Conservation (phyloP, 2,888 invertebrate species). For the Leucoma salicis region DNA sequence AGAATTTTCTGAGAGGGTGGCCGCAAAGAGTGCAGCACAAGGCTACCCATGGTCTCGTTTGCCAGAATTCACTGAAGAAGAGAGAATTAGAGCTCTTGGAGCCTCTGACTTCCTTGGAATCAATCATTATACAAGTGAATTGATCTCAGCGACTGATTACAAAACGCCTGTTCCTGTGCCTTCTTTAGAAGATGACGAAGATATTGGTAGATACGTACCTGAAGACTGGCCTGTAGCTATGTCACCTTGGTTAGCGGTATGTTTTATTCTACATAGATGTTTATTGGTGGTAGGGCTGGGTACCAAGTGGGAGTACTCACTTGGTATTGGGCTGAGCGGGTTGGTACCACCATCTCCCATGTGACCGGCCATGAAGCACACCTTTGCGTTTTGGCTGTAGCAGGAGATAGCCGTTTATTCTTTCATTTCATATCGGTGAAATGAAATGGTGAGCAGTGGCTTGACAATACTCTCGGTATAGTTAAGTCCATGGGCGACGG, state of each 20-base stretch:
- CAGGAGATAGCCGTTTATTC: no score
- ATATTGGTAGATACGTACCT: slow-evolving; percentile 26
- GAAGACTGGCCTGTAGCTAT: slow-evolving; percentile 48
- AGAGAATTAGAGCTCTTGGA: slow-evolving; percentile 50
- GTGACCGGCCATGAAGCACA: no score
- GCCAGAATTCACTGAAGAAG: slow-evolving; percentile 62
- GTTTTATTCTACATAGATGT: no score
- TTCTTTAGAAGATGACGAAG: slow-evolving; percentile 44
- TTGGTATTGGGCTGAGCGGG: no score
- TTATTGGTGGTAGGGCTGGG: no score
- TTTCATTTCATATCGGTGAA: no score
- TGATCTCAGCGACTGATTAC: slow-evolving; percentile 42
- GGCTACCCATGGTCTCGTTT: slow-evolving; percentile 62
- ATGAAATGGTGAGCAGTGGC: no score
- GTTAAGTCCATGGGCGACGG: no score
- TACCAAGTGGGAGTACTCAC: no score
- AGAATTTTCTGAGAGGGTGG: slow-evolving; percentile 65
- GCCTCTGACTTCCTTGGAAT: slow-evolving; percentile 73
- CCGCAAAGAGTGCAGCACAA: slow-evolving; percentile 62
- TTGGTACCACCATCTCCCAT: no score
- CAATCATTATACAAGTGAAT: slow-evolving; percentile 84
- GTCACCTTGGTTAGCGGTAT: slow-evolving; percentile 52
- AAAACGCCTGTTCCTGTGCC: slow-evolving; percentile 34
- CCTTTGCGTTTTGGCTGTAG: no score
- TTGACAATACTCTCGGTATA: no score